Percentiles rank a stretch among this genome's conserved stretches.
Evolutionary conservation across 2,888 invertebrate genomes (phyloP).

Genomic region (Vanessa cardui): DNA sequence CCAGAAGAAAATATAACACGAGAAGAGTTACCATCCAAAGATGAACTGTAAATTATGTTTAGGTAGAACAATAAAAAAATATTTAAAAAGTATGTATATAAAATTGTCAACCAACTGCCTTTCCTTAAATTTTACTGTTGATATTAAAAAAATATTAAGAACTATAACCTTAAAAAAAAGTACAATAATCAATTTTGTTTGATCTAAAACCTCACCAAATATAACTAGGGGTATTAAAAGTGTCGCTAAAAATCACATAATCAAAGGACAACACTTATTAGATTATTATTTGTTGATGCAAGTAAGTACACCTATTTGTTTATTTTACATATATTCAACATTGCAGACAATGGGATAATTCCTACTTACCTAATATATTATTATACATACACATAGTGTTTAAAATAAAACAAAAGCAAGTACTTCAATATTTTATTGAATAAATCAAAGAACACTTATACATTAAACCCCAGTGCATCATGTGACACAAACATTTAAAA

Average conservation of each 20-base stretch:
- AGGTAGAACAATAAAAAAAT: constrained; percentile 51
- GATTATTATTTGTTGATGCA: no score
- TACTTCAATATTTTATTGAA: neutral
- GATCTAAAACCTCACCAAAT: neutral
- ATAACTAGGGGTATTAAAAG: no score
- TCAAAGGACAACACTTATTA: no score
- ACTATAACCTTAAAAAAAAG: no score
- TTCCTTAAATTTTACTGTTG: no score
- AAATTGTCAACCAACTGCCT: no score
- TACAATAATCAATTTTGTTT: neutral
- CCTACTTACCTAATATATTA: no score
- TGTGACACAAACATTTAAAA: neutral
- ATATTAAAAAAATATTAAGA: no score
- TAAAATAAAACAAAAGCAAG: neutral
- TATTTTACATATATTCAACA: no score
- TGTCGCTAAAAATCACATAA: no score
- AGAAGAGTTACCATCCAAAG: constrained; percentile 54
- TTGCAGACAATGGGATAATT: no score
- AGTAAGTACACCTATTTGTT: no score
- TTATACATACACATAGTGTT: neutral
- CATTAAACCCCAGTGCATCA: neutral
- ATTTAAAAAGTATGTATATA: neutral
- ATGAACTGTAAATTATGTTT: constrained; percentile 59
- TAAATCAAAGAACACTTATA: neutral
- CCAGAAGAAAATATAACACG: constrained; percentile 38